Conservation (phyloP, 2,888 invertebrate species). For the Pachymerium ferrugineum region DNA sequence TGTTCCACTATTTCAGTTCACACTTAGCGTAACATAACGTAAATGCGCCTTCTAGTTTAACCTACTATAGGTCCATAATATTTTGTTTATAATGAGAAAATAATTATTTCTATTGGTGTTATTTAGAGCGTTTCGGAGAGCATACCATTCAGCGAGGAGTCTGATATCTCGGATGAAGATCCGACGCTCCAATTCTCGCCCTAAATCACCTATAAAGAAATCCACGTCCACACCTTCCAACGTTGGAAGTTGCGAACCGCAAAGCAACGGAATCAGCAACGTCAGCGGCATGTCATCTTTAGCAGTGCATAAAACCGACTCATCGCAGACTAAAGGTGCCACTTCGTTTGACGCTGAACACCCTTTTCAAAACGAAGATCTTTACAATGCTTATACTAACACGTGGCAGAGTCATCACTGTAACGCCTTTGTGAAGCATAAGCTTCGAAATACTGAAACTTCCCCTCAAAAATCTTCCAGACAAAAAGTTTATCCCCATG, state of each 20-base stretch:
- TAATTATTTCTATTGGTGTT: not conserved
- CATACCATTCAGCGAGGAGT: constrained; percentile 1
- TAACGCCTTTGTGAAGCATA: not conserved
- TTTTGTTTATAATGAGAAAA: not conserved
- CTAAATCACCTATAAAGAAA: not conserved
- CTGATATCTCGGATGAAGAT: constrained; percentile 26
- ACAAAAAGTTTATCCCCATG: not conserved
- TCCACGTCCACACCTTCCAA: not conserved
- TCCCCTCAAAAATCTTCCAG: not conserved
- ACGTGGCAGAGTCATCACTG: not conserved
- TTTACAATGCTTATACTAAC: not conserved
- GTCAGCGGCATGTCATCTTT: not conserved
- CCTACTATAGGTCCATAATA: not conserved
- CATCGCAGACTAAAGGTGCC: not conserved
- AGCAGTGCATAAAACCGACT: not conserved
- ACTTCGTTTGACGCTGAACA: not conserved
- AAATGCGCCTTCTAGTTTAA: no score
- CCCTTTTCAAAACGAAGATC: not conserved
- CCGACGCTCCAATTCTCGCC: not conserved
- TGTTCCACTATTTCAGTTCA: no score
- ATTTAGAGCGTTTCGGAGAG: constrained; percentile 27
- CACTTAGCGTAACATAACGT: no score
- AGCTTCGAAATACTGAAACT: not conserved
- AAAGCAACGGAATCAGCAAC: not conserved
- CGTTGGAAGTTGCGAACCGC: not conserved